Percentiles rank a stretch among this genome's conserved stretches.
phyloP scores from a whole-genome alignment of 2,113 vertebrate species.

The Polypterus senegalus region DNA sequence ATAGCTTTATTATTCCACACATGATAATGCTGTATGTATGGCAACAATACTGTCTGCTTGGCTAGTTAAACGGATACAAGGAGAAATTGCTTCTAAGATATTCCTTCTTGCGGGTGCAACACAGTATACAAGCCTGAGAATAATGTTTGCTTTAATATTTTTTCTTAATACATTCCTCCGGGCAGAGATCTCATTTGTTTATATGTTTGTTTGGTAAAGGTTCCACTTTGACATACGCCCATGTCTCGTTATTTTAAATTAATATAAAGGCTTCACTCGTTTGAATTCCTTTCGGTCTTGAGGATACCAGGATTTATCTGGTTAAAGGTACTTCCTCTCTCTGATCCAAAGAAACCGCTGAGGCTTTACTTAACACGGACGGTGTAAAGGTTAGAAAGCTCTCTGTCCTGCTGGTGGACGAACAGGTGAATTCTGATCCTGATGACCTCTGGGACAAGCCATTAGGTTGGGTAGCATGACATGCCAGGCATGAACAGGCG shows the following conservation, averaged over 20 bases:
- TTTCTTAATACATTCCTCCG: neutral
- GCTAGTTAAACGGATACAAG: too few species aligned
- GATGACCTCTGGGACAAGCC: constrained; percentile 60
- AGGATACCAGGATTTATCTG: constrained; percentile 61
- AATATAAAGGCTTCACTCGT: neutral
- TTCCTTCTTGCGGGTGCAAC: constrained; percentile 23
- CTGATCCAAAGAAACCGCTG: constrained; percentile 83
- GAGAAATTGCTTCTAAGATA: neutral
- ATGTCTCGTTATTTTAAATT: neutral
- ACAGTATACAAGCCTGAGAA: constrained; percentile 20
- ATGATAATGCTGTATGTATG: too few species aligned
- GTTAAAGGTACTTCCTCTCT: constrained; percentile 93
- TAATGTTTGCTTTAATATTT: constrained; percentile 9
- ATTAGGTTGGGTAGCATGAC: constrained; percentile 70
- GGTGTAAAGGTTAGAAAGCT: constrained; percentile 91
- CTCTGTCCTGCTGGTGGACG: constrained; percentile 83
- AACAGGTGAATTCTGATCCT: constrained; percentile 82
- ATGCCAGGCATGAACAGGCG: constrained; percentile 85
- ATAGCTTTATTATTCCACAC: too few species aligned
- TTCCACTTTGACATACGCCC: neutral
- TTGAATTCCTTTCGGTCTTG: neutral
- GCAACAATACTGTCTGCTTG: too few species aligned
- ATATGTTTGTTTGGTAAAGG: neutral
- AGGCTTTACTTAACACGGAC: constrained; percentile 86
- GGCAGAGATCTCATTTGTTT: constrained; percentile 5